Percentiles rank a stretch among this genome's conserved stretches.
Evolutionary conservation across 2,797 vertebrate genomes (phyloP).

Genomic region (Xenopus petersii): DNA sequence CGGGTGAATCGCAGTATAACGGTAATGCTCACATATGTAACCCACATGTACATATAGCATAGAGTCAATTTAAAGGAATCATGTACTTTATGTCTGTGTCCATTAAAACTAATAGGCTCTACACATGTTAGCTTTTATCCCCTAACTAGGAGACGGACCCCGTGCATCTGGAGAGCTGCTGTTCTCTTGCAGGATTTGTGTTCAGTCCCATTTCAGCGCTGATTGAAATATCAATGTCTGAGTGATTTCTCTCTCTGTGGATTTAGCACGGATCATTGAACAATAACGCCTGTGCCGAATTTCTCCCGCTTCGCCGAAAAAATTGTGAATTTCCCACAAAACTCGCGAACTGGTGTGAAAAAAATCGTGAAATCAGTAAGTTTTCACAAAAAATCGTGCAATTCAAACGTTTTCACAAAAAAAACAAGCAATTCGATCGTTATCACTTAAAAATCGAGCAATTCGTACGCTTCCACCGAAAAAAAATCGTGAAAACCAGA

Average conservation of each 20-base stretch:
- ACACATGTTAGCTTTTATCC: constrained; percentile 39
- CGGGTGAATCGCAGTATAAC: no score
- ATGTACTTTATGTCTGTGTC: constrained; percentile 41
- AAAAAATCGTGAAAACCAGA: no score
- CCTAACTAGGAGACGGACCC: constrained; percentile 1
- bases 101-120: constrained; percentile 44
- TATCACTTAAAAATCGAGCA: no score
- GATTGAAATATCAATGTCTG: constrained; percentile 22
- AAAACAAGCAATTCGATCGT: no score
- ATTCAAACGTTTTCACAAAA: no score
- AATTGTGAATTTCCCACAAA: no score
- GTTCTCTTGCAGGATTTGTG: constrained; percentile 15
- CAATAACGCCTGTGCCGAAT: constrained; percentile 9
- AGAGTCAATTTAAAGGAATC: constrained; percentile 8
- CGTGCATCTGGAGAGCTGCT: constrained; percentile 38
- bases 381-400: no score
- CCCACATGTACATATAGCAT: constrained; percentile 17
- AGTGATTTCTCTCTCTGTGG: constrained; percentile 9
- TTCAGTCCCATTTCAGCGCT: constrained; percentile 11
- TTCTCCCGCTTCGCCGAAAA: no score
- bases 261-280: constrained; percentile 30
- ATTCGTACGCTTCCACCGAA: no score
- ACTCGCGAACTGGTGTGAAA: no score
- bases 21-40: constrained; percentile 32
- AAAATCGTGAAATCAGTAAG: no score